These are phyloP conservation scores for Trachemys scripta DNA, from an alignment of 2,113 vertebrate species.

Conservation along the genomic window DNA sequence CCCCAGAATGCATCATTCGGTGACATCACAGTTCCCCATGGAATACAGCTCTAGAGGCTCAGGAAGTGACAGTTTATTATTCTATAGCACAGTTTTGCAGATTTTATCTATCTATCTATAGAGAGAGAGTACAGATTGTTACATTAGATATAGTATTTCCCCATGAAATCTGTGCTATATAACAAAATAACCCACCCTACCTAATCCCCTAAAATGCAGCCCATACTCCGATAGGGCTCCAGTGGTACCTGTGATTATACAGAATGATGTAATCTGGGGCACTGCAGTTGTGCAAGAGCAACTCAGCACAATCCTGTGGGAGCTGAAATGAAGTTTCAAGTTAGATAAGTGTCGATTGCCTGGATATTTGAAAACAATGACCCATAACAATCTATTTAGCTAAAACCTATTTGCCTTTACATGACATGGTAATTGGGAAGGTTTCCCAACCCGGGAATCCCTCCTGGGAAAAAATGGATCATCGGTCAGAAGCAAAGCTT, in stretches of 20 bases:
- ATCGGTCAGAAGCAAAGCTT: background rate
- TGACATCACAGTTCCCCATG: background rate
- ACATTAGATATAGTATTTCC: background rate
- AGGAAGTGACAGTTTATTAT: background rate
- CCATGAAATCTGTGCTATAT: background rate
- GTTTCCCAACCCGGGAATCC: background rate
- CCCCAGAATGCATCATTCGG: background rate
- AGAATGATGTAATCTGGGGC: background rate
- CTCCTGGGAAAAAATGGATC: background rate
- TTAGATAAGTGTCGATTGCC: background rate
- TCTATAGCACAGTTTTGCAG: background rate
- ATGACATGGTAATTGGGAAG: fast-evolving
- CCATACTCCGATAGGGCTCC: background rate
- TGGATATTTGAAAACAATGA: background rate
- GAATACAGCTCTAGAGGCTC: background rate
- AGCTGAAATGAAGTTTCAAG: background rate
- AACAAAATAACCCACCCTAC: background rate
- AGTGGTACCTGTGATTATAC: background rate
- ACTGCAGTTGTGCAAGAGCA: background rate
- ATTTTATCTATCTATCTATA: background rate
- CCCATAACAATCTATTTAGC: background rate
- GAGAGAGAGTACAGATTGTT: background rate
- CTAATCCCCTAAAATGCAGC: background rate
- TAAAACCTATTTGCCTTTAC: background rate
- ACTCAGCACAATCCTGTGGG: background rate